phyloP scores from a whole-genome alignment of 2,888 invertebrate genomes.

The Loripinus fragilis region DNA sequence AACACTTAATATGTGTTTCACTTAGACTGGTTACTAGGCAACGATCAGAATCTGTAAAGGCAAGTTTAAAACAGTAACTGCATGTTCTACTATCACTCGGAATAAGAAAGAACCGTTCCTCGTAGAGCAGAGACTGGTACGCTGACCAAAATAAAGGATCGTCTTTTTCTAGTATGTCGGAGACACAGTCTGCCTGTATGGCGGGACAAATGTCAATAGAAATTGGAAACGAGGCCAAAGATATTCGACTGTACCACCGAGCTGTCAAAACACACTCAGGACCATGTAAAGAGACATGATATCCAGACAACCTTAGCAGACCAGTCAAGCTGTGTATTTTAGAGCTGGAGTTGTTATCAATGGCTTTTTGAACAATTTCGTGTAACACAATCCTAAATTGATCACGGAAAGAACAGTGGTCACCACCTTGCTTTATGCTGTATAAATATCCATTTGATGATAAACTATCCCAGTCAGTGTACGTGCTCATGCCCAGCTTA shows the following conservation, averaged over 20 bases:
- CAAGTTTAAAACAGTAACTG: not conserved
- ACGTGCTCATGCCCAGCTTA: not conserved
- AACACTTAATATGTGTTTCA: not conserved
- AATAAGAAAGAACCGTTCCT: not conserved
- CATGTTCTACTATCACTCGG: not conserved
- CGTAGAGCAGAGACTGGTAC: not conserved
- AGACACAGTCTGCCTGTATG: conserved; percentile 3
- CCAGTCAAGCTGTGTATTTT: not conserved
- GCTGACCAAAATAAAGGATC: not conserved
- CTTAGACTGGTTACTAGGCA: not conserved
- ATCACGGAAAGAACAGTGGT: not conserved
- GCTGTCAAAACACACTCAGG: not conserved
- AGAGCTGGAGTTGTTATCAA: not conserved
- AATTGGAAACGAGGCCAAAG: not conserved
- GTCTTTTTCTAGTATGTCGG: not conserved
- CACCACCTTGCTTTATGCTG: not conserved
- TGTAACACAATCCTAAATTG: not conserved
- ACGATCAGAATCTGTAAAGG: not conserved
- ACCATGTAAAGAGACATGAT: not conserved
- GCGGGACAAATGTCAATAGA: conserved; percentile 1
- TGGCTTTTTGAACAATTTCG: not conserved
- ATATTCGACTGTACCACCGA: not conserved
- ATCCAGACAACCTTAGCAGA: not conserved
- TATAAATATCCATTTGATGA: not conserved
- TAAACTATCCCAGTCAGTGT: not conserved